These are phyloP conservation scores for Geotrypetes seraphini DNA, from an alignment of 2,797 vertebrate genomes.

Conservation along the genomic window DNA sequence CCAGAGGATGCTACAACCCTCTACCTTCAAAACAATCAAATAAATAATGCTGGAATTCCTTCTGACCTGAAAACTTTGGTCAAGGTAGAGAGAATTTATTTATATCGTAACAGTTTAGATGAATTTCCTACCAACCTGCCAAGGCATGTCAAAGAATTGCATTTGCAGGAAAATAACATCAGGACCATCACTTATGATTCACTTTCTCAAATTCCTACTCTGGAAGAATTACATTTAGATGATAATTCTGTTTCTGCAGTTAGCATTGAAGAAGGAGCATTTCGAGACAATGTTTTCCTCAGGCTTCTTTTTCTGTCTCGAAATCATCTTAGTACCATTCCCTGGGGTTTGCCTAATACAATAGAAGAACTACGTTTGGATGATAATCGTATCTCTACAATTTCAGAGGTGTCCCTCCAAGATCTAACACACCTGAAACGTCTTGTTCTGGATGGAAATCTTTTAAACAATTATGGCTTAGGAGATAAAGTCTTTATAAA, in stretches of 20 bases:
- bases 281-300: slow-evolving; percentile 89
- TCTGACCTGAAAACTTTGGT: slow-evolving; percentile 78
- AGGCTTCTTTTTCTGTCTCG: slow-evolving; percentile 93
- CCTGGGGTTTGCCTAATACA: slow-evolving; percentile 86
- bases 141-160: slow-evolving; percentile 88
- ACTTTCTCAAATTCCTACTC: slow-evolving; percentile 89
- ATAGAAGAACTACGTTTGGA: slow-evolving; percentile 96
- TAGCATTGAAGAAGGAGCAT: slow-evolving; percentile 96
- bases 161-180: slow-evolving; percentile 97
- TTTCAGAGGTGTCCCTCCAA: slow-evolving; percentile 89
- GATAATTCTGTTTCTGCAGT: slow-evolving; percentile 97
- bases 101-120: slow-evolving; percentile 96
- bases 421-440: slow-evolving; percentile 96
- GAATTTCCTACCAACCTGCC: slow-evolving; percentile 97
- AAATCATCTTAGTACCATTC: slow-evolving; percentile 97
- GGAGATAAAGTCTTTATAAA: slow-evolving; percentile 91
- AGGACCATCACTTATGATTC: slow-evolving; percentile 91
- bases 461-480: slow-evolving; percentile 90
- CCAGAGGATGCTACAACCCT: slow-evolving; percentile 93
- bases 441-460: slow-evolving; percentile 92
- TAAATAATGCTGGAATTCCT: slow-evolving; percentile 94
- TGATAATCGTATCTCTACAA: slow-evolving; percentile 97
- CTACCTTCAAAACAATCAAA: slow-evolving; percentile 98
- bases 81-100: slow-evolving; percentile 93
- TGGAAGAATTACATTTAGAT: slow-evolving; percentile 96